phyloP scores from a whole-genome alignment of 1,140 invertebrate genomes.

The Aphelenchoides fujianensis region DNA sequence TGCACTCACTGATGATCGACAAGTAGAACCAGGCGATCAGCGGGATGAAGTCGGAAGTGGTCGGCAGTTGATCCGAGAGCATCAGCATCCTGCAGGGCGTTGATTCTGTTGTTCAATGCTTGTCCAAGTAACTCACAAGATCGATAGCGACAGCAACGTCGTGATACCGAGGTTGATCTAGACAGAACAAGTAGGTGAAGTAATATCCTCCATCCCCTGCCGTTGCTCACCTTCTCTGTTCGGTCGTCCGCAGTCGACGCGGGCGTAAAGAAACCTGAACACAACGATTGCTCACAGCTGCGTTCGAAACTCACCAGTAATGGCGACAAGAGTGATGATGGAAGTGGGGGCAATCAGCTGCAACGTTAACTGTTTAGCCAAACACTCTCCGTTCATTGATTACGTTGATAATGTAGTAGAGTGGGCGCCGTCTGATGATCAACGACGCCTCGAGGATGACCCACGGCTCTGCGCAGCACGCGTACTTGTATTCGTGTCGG shows the following conservation, averaged over 20 bases:
- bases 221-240: conserved; percentile 56
- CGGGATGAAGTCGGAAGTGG: conserved; percentile 60
- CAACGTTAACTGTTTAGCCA: too few relatives aligned
- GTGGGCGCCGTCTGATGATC: conserved; percentile 53
- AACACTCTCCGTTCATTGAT: too few relatives aligned
- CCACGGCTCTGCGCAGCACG: conserved; percentile 60
- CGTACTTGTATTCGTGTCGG: conserved; percentile 62
- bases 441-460: conserved; percentile 47
- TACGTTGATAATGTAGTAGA: conserved; percentile 56
- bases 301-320: neutral
- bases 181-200: neutral
- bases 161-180: conserved; percentile 42
- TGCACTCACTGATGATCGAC: conserved; percentile 47
- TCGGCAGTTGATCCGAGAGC: conserved; percentile 61
- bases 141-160: conserved; percentile 58
- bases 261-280: conserved; percentile 54
- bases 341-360: conserved; percentile 53
- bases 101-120: too few relatives aligned
- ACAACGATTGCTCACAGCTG: too few relatives aligned
- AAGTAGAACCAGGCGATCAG: conserved; percentile 61
- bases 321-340: conserved; percentile 60
- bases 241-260: conserved; percentile 59
- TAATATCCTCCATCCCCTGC: too few relatives aligned
- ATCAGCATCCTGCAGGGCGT: too few relatives aligned
- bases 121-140: too few relatives aligned